Percentiles rank a stretch among this genome's conserved stretches.
These are phyloP conservation scores for Scarus forsteni DNA, from an alignment of 2,797 vertebrate species.

Conservation along the genomic window DNA sequence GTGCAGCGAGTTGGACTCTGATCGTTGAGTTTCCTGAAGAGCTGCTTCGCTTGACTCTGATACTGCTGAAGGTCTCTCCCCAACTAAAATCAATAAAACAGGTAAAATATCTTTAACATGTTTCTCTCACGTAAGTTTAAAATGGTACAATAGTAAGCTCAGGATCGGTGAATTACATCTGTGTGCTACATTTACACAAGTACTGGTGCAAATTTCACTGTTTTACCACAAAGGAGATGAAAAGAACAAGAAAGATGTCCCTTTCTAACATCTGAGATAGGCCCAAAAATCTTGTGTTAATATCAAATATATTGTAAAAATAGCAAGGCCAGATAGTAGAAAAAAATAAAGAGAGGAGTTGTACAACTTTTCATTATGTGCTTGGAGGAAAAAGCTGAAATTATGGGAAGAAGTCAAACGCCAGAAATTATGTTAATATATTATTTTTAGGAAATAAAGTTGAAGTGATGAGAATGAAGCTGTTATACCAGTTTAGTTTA, in stretches of 20 bases:
- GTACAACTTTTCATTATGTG: too few relatives aligned
- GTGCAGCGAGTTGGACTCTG: slow-evolving; percentile 97
- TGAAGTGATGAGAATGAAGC: too few relatives aligned
- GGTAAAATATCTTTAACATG: not conserved
- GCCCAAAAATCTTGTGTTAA: too few relatives aligned
- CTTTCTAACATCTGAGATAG: too few relatives aligned
- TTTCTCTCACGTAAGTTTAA: not conserved
- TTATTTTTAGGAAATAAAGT: too few relatives aligned
- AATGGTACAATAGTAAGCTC: not conserved
- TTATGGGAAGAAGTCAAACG: too few relatives aligned
- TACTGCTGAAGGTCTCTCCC: slow-evolving; percentile 98
- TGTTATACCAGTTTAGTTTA: too few relatives aligned
- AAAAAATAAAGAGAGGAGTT: too few relatives aligned
- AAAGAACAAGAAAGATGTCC: not conserved
- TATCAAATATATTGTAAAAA: too few relatives aligned
- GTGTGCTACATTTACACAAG: not conserved
- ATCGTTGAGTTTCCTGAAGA: slow-evolving; percentile 97
- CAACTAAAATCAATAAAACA: slow-evolving; percentile 79
- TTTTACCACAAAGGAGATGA: slow-evolving; percentile 10
- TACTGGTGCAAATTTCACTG: not conserved
- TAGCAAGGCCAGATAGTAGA: too few relatives aligned
- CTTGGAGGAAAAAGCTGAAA: too few relatives aligned
- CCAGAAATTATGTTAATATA: too few relatives aligned
- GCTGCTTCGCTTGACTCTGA: slow-evolving; percentile 97
- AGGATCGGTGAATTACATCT: slow-evolving; percentile 15